Evolutionary conservation across 1,140 invertebrate species (phyloP).

Genomic region (Hestina assimilis): DNA sequence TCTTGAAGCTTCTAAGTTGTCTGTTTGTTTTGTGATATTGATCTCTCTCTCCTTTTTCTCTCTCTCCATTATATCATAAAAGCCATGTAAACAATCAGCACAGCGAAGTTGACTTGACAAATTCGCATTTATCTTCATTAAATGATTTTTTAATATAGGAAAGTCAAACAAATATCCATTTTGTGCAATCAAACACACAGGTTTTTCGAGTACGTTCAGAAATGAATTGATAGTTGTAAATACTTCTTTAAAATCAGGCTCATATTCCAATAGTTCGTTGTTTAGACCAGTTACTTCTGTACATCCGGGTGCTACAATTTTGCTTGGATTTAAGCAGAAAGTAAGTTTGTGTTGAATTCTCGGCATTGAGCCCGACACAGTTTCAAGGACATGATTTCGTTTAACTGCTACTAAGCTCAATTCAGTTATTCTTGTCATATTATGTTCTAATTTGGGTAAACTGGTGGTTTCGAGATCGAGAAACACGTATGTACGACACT

Average conservation of each 20-base stretch:
- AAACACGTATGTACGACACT: constrained; percentile 80
- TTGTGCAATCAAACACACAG: constrained; percentile 1
- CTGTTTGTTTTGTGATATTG: background rate
- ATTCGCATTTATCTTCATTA: background rate
- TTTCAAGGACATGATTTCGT: constrained; percentile 69
- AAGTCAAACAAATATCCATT: constrained; percentile 4
- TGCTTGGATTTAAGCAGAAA: constrained; percentile 81
- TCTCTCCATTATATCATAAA: background rate
- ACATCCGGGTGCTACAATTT: constrained; percentile 65
- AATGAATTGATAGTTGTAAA: constrained; percentile 74
- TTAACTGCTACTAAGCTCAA: constrained; percentile 79
- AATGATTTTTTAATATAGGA: constrained; percentile 5
- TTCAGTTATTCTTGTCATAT: constrained; percentile 81
- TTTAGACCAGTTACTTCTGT: constrained; percentile 80
- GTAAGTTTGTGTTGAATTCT: constrained; percentile 82
- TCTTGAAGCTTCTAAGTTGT: background rate
- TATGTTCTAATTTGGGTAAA: constrained; percentile 69
- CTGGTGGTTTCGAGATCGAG: constrained; percentile 83
- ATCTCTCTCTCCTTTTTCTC: background rate
- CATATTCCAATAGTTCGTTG: constrained; percentile 83
- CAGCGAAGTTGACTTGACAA: background rate
- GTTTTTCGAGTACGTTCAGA: constrained; percentile 14
- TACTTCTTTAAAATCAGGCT: constrained; percentile 79
- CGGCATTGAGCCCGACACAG: constrained; percentile 62
- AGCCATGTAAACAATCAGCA: background rate